Evolutionary conservation across 2,888 invertebrate genomes (phyloP).

Genomic region (Galerucella pusilla): DNA sequence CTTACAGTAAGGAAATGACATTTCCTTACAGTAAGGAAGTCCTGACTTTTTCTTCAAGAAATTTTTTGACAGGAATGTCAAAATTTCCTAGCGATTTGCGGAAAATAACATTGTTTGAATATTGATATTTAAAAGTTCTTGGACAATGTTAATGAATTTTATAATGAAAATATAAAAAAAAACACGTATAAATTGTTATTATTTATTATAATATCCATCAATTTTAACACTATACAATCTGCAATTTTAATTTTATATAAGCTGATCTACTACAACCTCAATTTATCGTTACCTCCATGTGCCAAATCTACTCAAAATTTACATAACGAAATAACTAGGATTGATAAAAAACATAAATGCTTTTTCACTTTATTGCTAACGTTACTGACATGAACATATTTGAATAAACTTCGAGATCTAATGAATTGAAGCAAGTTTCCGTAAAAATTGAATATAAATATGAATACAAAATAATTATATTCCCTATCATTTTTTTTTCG

Average conservation of each 20-base stretch:
- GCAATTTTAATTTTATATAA: conserved; percentile 57
- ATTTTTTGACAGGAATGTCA: no score
- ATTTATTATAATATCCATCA: conserved; percentile 54
- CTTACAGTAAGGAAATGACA: no score
- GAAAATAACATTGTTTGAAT: neutral
- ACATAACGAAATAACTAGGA: conserved; percentile 9
- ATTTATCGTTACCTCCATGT: conserved; percentile 45
- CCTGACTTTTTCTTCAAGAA: no score
- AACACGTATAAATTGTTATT: conserved; percentile 20
- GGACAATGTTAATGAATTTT: neutral
- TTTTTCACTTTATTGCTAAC: neutral
- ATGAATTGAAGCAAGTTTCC: no score
- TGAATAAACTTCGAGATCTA: no score
- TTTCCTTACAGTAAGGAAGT: no score
- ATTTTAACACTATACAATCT: conserved; percentile 63
- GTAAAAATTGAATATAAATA: no score
- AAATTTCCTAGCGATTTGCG: no score
- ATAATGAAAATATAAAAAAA: neutral
- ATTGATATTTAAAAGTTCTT: neutral
- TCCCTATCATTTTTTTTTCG: no score
- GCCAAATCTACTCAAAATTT: conserved; percentile 1
- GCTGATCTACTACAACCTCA: conserved; percentile 60
- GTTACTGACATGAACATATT: neutral
- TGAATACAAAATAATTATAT: no score
- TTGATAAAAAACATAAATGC: neutral